Conservation (phyloP, 2,797 vertebrate species). For the Micrastur ruficollis region DNA sequence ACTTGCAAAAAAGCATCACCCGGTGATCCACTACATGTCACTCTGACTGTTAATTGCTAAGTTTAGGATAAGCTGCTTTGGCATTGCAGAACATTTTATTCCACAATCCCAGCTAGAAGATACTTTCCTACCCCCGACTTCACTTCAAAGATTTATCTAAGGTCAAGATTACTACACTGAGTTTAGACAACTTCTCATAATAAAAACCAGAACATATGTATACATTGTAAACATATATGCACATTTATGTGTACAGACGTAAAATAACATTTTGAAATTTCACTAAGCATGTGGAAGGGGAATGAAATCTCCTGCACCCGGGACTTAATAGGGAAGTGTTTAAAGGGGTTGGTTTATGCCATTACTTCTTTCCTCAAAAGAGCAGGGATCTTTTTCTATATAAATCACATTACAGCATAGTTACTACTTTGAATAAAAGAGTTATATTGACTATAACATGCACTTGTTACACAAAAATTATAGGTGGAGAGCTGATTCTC, state of each 20-base stretch:
- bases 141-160: not conserved
- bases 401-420: not conserved
- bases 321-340: not conserved
- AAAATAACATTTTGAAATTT: not conserved
- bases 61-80: not conserved
- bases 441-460: not conserved
- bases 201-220: not conserved
- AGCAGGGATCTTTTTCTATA: not conserved
- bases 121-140: not conserved
- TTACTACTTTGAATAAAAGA: not conserved
- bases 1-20: not conserved
- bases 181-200: not conserved
- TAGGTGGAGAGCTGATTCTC: not conserved
- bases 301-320: not conserved
- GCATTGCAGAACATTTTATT: not conserved
- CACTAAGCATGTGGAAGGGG: not conserved
- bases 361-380: not conserved
- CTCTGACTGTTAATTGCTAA: not conserved
- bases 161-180: not conserved
- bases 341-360: not conserved
- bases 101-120: not conserved
- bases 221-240: not conserved
- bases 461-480: not conserved
- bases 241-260: not conserved
- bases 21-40: not conserved